Evolutionary conservation across 2,888 invertebrate genomes (phyloP), one percentile per base, ranked within the genome.

Genomic region (Drosophila histrio): DNA sequence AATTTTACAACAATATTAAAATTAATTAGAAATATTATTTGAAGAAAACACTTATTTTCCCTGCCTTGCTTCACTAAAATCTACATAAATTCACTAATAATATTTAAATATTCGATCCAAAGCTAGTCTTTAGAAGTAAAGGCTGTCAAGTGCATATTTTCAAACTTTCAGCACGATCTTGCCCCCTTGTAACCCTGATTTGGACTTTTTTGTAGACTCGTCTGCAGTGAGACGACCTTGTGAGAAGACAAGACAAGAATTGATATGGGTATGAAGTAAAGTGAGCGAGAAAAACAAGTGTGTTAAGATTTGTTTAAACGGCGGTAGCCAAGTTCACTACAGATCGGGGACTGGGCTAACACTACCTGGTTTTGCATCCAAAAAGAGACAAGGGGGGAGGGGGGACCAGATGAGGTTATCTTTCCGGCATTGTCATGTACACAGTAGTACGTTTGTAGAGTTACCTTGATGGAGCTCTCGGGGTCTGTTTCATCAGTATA

Each of bases 401-500:
- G 7, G 17, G 2, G 8, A n/a, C n/a, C n/a, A n/a, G n/a, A n/a
- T n/a, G n/a, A n/a, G n/a, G 6, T 13, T 28, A 52, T 8, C 49
- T 50, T 44, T 44, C 34, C 32, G 32, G 39, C 30, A 41, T 53
- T 53, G 53, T 53, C 53, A 53, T 53, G 53, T 53, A 52, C 52
- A n/a, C n/a, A n/a, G n/a, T n/a, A n/a, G 11, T 1, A 38, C 11
- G 38, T 38, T 22, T 38, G 52, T 39, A 38, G 52, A 41, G 53
- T 53, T 39, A 53, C 53, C 53, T 53, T 53, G 52, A 26, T 38
- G 43, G 6, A 7, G 24, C 39, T 15, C 34, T 41, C 26, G 56
- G 60, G 17, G 15, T 47, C 38, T 67, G 56, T 62, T 57, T 69
- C 70, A 62, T 62, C 62, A 38, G 59, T 67, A 53, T 53, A 63